Percentiles rank a stretch among this genome's conserved stretches.
These are phyloP conservation scores for Elephas maximus DNA, from an alignment of 2,113 vertebrate species.

Conservation along the genomic window DNA sequence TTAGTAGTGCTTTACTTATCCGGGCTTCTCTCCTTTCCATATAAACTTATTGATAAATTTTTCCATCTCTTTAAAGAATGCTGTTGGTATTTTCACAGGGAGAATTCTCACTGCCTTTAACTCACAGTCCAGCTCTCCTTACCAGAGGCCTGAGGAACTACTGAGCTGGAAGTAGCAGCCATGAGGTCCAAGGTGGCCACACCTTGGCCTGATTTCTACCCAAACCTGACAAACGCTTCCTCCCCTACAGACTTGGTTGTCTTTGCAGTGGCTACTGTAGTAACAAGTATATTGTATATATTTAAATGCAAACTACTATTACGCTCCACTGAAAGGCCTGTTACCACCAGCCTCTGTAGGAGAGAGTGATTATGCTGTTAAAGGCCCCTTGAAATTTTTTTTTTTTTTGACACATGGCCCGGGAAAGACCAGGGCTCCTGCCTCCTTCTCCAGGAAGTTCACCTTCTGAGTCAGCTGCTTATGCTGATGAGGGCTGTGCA, in stretches of 20 bases:
- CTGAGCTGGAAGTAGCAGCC: too few species aligned
- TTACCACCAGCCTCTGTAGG: background rate
- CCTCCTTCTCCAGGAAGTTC: background rate
- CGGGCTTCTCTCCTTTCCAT: too few species aligned
- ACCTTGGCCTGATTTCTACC: background rate
- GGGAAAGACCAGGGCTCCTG: background rate
- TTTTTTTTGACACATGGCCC: background rate
- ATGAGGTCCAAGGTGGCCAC: background rate
- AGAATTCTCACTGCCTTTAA: background rate
- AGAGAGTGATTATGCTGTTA: background rate
- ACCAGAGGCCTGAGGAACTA: background rate
- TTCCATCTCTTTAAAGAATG: too few species aligned
- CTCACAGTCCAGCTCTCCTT: background rate
- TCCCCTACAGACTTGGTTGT: slow-evolving; percentile 22
- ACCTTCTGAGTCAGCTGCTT: background rate
- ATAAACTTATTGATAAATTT: too few species aligned
- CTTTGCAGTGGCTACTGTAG: slow-evolving; percentile 42
- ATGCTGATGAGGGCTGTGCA: background rate
- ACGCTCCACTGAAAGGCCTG: slow-evolving; percentile 70
- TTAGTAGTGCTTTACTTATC: too few species aligned
- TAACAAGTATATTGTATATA: slow-evolving; percentile 47
- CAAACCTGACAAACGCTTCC: background rate
- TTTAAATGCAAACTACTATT: slow-evolving; percentile 70
- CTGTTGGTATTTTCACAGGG: too few species aligned
- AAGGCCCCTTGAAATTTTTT: accelerated